Evolutionary conservation across 2,888 invertebrate species (phyloP).

Genomic region (Xylota sylvarum): DNA sequence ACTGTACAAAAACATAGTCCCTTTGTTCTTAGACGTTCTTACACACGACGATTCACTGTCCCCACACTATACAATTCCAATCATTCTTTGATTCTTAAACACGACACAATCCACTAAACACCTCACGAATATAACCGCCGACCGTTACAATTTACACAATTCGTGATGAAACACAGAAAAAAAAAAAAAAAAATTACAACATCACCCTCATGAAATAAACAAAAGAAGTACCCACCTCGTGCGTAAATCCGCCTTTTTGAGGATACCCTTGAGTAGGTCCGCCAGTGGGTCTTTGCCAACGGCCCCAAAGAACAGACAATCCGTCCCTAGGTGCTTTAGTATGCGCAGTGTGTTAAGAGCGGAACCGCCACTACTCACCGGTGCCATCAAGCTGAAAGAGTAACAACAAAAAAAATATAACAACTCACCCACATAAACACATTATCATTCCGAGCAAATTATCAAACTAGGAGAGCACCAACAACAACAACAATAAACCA

Average conservation of each 20-base stretch:
- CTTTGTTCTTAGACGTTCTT: neutral
- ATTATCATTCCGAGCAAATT: slow-evolving; percentile 23
- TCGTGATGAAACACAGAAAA: slow-evolving; percentile 55
- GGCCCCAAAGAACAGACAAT: slow-evolving; percentile 86
- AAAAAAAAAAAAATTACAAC: slow-evolving; percentile 49
- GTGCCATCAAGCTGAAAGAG: slow-evolving; percentile 70
- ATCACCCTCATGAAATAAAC: slow-evolving; percentile 10
- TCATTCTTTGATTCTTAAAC: neutral
- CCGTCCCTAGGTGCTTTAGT: slow-evolving; percentile 83
- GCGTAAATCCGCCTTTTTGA: slow-evolving; percentile 84
- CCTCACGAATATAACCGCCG: slow-evolving; percentile 3
- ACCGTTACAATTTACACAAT: slow-evolving; percentile 53
- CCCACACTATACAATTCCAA: neutral
- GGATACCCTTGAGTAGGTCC: slow-evolving; percentile 82
- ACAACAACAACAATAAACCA: slow-evolving; percentile 28
- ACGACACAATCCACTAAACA: neutral
- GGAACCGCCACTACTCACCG: slow-evolving; percentile 84
- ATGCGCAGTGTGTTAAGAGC: slow-evolving; percentile 86
- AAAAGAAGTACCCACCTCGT: slow-evolving; percentile 81
- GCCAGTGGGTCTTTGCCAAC: slow-evolving; percentile 86
- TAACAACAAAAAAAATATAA: slow-evolving; percentile 23
- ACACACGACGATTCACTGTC: neutral
- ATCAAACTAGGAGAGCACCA: slow-evolving; percentile 23
- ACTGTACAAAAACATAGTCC: neutral
- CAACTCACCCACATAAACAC: slow-evolving; percentile 27